Conservation (phyloP, 2,113 vertebrate genomes). For the Ophiodon elongatus region DNA sequence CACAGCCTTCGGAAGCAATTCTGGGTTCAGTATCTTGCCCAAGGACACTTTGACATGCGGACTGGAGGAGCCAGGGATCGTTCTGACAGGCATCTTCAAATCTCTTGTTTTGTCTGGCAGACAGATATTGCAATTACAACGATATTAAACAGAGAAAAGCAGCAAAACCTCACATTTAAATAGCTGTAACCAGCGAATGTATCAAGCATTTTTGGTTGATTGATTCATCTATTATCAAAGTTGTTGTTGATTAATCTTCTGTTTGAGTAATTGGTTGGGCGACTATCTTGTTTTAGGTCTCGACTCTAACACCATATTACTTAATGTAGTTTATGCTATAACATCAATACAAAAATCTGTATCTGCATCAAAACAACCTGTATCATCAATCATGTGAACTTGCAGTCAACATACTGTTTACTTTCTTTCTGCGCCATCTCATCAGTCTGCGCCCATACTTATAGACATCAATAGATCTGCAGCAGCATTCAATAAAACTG, state of each 20-base stretch:
- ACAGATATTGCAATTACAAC: neutral
- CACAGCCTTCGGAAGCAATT: too few relatives aligned
- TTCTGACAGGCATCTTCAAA: neutral
- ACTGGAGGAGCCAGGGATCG: too few relatives aligned
- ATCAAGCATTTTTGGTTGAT: neutral
- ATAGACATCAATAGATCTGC: constrained; percentile 48
- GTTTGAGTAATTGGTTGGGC: too few relatives aligned
- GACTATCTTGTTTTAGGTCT: too few relatives aligned
- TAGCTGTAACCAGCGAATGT: neutral
- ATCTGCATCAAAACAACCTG: neutral
- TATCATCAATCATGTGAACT: constrained; percentile 12
- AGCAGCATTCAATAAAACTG: constrained; percentile 43
- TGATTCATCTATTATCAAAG: too few relatives aligned
- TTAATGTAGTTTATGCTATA: too few relatives aligned
- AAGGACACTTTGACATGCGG: too few relatives aligned
- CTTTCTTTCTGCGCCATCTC: constrained; percentile 27
- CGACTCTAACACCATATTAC: too few relatives aligned
- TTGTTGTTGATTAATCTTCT: too few relatives aligned
- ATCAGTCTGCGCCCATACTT: constrained; percentile 36
- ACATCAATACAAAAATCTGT: too few relatives aligned
- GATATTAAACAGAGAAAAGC: neutral
- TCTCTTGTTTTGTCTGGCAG: neutral
- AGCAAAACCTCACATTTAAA: neutral
- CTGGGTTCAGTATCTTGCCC: too few relatives aligned
- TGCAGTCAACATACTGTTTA: neutral